Percentiles rank a stretch among this genome's conserved stretches.
Conservation (phyloP, 2,113 vertebrate genomes). For the Centropus unirufus region DNA sequence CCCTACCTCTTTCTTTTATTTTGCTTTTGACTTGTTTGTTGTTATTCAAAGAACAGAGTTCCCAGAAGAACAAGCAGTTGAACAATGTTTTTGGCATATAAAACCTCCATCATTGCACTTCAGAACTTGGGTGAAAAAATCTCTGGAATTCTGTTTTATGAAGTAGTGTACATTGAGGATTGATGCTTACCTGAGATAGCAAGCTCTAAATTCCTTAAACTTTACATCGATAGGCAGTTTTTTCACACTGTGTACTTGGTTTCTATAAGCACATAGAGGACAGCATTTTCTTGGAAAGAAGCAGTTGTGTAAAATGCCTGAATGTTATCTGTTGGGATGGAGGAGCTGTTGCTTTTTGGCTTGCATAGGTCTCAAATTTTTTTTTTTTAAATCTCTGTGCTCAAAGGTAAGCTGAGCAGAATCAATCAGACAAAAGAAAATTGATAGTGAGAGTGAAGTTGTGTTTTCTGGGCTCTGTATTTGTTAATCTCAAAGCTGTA, state of each 20-base stretch:
- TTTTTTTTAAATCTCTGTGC: neutral
- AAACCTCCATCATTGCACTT: neutral
- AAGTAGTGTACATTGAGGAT: neutral
- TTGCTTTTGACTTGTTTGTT: neutral
- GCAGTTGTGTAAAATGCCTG: neutral
- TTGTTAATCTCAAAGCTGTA: constrained; percentile 21
- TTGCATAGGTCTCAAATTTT: neutral
- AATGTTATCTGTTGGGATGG: neutral
- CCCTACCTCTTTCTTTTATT: fast-evolving
- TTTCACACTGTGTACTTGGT: neutral
- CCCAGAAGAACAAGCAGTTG: neutral
- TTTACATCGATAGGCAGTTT: neutral
- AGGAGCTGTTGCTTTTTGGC: neutral
- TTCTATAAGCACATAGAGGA: neutral
- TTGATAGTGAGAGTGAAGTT: neutral
- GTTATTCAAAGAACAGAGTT: neutral
- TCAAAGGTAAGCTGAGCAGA: neutral
- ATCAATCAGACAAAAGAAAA: neutral
- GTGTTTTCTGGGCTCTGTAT: neutral
- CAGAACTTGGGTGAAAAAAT: neutral
- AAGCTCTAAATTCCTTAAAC: neutral
- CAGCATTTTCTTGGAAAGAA: neutral
- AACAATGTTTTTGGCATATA: neutral
- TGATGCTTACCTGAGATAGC: neutral
- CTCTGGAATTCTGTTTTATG: neutral